These are phyloP conservation scores for Amblyteles armatorius DNA, from an alignment of 2,888 invertebrate species.

Conservation along the genomic window DNA sequence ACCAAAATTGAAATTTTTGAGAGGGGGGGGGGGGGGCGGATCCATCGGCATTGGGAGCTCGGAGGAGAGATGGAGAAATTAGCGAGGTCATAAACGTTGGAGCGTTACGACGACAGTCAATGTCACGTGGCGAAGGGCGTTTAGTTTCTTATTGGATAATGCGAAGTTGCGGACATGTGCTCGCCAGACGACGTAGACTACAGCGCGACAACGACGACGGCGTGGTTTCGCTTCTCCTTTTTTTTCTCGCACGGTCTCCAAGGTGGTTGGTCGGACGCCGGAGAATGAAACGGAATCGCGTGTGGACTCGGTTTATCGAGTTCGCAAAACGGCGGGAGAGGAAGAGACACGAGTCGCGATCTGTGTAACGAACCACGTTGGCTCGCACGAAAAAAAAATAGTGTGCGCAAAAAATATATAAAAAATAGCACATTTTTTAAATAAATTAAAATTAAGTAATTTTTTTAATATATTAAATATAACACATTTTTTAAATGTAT, in stretches of 20 bases:
- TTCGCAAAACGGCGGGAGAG: conserved; percentile 36
- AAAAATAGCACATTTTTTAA: neutral
- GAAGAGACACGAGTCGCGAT: conserved; percentile 19
- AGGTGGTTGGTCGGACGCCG: conserved; percentile 30
- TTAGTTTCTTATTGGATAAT: conserved; percentile 78
- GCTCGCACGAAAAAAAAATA: conserved; percentile 10
- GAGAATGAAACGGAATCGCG: conserved; percentile 44
- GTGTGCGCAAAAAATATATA: too few species aligned
- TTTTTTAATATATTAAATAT: neutral
- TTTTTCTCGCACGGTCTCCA: neutral
- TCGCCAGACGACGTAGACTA: conserved; percentile 77
- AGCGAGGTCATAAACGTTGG: conserved; percentile 66
- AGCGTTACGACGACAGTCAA: conserved; percentile 66
- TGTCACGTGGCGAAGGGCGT: conserved; percentile 77
- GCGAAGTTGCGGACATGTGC: conserved; percentile 79
- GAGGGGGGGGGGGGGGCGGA: neutral
- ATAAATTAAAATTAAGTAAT: neutral
- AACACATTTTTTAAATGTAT: neutral
- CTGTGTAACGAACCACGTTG: conserved; percentile 37
- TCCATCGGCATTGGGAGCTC: conserved; percentile 22
- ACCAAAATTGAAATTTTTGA: neutral
- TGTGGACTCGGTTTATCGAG: conserved; percentile 29
- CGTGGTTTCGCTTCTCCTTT: conserved; percentile 17
- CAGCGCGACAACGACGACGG: conserved; percentile 34
- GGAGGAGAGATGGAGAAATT: conserved; percentile 62